Base-by-base conservation (phyloP, 2,888 invertebrate genomes). In the Leucania comma region DNA sequence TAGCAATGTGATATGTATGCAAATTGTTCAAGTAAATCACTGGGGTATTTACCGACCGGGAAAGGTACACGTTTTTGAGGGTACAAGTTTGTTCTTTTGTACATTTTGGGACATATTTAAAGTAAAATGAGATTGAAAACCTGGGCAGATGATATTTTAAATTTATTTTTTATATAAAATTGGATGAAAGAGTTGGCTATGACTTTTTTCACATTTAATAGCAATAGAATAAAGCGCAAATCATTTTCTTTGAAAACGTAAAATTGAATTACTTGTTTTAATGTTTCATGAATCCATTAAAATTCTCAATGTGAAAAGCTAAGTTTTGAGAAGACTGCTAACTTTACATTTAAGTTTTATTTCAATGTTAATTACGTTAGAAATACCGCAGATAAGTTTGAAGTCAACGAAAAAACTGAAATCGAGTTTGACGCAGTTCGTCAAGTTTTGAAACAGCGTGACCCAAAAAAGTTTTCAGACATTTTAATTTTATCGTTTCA, bases 401-500 rank as follows among this genome's bases (percentile, higher is more conserved):
- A 68, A 75, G 75, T 69, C 59, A 70, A 61, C 46, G 57, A 75
- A 75, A 78, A 81, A 50, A 66, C 35, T 22, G 24, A 61, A 75
- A 80, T 78, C 61, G 60, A 78, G 62, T 79, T 76, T 78, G 24
- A 62, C 54, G 73, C 56, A 53, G 58, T 72, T 75, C 56, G 63
- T 83, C 69, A 77, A 81, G 42, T 75, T 58, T 68, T 42, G 51
- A 63, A 69, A 69, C 61, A 72, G 62, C 53, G 71, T 80, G 72
- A 75, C 77, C 76, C 80, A 58, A 71, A 53, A 61, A 85, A 85
- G 69, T 86, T 85, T 74, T 46, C 64, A 83, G 84, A 85, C 81
- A 75, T 77, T 83, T 86, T 80, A 77, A 86, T 80, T 83, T 80
- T 75, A 78, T 80, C 80, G 77, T 81, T 77, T 69, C 72, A 70